These are phyloP conservation scores for Apostichopus japonicus DNA, from an alignment of 35 echinoderm and acorn worm species.

Conservation along the genomic window DNA sequence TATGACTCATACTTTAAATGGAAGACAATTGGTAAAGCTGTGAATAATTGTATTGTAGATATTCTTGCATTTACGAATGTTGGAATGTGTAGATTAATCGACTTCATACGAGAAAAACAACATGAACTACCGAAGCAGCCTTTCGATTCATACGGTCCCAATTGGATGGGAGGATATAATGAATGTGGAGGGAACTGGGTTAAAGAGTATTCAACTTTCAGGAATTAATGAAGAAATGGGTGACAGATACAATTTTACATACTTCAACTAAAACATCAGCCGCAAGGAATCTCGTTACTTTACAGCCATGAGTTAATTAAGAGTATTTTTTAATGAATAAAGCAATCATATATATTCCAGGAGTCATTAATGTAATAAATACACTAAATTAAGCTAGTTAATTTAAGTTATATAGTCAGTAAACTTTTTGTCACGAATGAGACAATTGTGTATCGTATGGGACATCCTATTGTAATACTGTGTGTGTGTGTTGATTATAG, in stretches of 20 bases:
- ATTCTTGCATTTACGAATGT: background rate
- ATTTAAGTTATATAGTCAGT: too few species aligned
- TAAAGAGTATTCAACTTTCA: background rate
- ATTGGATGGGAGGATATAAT: background rate
- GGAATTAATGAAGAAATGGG: background rate
- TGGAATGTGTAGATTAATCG: background rate
- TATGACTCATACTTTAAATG: constrained; percentile 16
- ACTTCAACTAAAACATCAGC: too few species aligned
- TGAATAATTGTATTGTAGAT: background rate
- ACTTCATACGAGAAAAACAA: background rate
- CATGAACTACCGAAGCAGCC: background rate
- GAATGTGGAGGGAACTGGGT: background rate
- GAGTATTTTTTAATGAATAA: too few species aligned
- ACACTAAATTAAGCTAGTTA: too few species aligned
- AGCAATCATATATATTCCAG: too few species aligned
- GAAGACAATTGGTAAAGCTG: background rate
- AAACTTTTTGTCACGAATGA: too few species aligned
- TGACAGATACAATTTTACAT: background rate
- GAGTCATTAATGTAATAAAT: too few species aligned
- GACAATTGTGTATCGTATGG: too few species aligned
- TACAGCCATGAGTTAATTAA: too few species aligned
- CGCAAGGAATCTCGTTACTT: too few species aligned
- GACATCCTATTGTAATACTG: too few species aligned
- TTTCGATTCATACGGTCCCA: background rate
- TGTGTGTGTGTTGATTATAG: too few species aligned